A percentile compares a stretch with the other conserved stretches of the same genome.
Conservation (phyloP, 2,888 invertebrate species). For the Calameuta filiformis region DNA sequence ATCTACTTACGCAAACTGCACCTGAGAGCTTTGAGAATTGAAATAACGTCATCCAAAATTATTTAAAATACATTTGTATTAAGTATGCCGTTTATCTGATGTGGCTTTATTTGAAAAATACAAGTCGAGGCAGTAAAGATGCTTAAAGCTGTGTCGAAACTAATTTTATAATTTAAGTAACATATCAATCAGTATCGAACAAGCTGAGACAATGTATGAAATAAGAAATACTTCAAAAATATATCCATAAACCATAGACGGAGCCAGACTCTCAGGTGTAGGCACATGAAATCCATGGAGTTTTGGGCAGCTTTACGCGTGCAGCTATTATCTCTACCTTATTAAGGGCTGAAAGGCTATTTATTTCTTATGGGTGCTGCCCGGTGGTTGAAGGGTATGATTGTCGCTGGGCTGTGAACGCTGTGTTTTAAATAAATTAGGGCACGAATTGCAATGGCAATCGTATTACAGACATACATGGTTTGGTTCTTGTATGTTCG, state of each 20-base stretch:
- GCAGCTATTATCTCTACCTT: background rate
- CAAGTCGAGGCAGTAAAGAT: background rate
- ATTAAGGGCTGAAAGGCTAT: constrained; percentile 2
- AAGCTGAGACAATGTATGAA: background rate
- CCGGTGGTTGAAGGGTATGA: constrained; percentile 50
- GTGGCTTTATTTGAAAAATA: background rate
- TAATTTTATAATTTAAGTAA: background rate
- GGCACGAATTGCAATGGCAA: background rate
- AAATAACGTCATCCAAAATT: background rate
- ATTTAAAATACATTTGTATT: background rate
- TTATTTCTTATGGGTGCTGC: constrained; percentile 58
- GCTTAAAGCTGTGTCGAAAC: background rate
- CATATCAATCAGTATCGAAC: background rate
- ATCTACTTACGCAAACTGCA: background rate
- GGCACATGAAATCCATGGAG: background rate
- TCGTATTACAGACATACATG: constrained; percentile 58
- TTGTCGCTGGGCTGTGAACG: constrained; percentile 22
- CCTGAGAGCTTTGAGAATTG: background rate
- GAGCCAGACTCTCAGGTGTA: background rate
- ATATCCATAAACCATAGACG: background rate
- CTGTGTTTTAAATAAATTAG: constrained; percentile 51
- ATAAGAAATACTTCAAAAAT: background rate
- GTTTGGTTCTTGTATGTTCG: constrained; percentile 74
- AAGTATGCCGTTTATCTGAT: background rate
- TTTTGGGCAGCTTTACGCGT: background rate